Conservation (phyloP, 2,113 vertebrate species). For the Neoarius graeffei region DNA sequence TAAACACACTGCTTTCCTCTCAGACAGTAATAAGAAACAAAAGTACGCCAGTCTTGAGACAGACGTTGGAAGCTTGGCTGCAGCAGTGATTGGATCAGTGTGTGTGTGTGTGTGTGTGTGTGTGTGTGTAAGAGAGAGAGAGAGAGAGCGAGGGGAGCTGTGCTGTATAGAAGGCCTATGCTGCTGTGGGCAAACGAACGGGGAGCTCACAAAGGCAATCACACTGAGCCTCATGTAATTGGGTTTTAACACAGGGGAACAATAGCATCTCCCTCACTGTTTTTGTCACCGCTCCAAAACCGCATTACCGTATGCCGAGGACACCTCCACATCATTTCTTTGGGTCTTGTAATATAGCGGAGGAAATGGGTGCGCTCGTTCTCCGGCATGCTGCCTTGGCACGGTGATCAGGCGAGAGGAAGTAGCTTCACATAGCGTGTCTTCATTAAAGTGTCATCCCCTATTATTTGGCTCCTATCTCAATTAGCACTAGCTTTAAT, state of each 20-base stretch:
- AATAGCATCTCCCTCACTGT: constrained; percentile 69
- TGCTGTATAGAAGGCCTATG: constrained; percentile 3
- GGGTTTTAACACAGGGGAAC: constrained; percentile 74
- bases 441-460: constrained; percentile 83
- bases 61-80: constrained; percentile 21
- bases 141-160: background rate
- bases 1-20: constrained; percentile 27
- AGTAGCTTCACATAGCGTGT: constrained; percentile 73
- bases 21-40: constrained; percentile 41
- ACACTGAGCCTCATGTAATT: constrained; percentile 69
- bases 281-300: constrained; percentile 74
- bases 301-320: constrained; percentile 65
- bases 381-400: constrained; percentile 59
- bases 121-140: background rate
- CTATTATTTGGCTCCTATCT: constrained; percentile 81
- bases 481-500: constrained; percentile 82
- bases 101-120: constrained; percentile 3
- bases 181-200: constrained; percentile 46
- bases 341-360: constrained; percentile 57
- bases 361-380: constrained; percentile 53
- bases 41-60: constrained; percentile 15
- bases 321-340: constrained; percentile 69
- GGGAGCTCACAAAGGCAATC: constrained; percentile 55
- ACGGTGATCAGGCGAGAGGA: constrained; percentile 65
- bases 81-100: constrained; percentile 43